Evolutionary conservation across 1,140 invertebrate genomes (phyloP).

Genomic region (Arctopsyche grandis): DNA sequence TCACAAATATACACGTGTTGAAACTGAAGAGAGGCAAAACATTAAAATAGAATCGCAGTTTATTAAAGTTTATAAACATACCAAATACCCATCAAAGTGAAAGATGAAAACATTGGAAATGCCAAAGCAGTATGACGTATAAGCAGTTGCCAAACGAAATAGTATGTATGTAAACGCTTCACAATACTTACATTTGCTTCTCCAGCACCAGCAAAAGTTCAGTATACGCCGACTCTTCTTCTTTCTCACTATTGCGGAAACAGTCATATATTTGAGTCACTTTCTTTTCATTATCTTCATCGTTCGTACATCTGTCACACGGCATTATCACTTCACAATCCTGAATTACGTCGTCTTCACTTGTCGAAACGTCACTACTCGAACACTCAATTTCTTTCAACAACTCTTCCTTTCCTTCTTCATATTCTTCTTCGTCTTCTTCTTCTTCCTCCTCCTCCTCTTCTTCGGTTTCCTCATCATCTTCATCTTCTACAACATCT

Average conservation of each 20-base stretch:
- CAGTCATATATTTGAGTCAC: neutral
- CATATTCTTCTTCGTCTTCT: neutral
- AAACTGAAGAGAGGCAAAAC: too few species aligned
- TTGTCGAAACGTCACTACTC: neutral
- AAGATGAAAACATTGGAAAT: too few species aligned
- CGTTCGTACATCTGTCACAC: conserved; percentile 20
- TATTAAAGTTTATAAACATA: too few species aligned
- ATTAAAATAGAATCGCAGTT: too few species aligned
- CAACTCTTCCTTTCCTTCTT: conserved; percentile 17
- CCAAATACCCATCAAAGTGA: too few species aligned
- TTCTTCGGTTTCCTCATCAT: neutral
- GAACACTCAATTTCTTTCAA: conserved; percentile 32
- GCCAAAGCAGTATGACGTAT: too few species aligned
- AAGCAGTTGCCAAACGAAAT: neutral
- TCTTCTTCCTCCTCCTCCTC: neutral
- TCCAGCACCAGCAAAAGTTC: conserved; percentile 50
- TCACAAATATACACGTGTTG: neutral
- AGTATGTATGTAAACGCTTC: neutral
- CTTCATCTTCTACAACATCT: neutral
- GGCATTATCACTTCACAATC: neutral
- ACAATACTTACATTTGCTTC: conserved; percentile 50
- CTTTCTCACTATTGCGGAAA: neutral
- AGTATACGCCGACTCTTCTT: conserved; percentile 50
- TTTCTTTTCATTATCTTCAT: conserved; percentile 12
- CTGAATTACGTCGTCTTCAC: neutral